These are phyloP conservation scores for Torymus texanus DNA, from an alignment of 2,888 invertebrate species.

Conservation along the genomic window DNA sequence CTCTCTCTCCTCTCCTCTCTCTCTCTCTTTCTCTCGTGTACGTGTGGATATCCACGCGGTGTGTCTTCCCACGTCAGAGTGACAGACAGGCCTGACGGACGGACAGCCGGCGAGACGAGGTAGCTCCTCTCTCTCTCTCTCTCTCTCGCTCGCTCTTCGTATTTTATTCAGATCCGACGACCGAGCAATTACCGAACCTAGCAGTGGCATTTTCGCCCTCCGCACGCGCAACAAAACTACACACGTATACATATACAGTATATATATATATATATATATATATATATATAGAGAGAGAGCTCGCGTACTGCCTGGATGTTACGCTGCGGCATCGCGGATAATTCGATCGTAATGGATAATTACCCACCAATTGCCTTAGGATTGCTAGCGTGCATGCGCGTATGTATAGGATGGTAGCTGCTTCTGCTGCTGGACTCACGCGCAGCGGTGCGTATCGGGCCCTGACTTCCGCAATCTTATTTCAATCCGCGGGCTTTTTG, in stretches of 20 bases:
- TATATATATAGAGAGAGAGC: slow-evolving; percentile 43
- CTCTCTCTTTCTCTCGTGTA: slow-evolving; percentile 6
- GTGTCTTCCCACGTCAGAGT: slow-evolving; percentile 75
- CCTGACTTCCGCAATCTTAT: slow-evolving; percentile 61
- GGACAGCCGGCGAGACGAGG: slow-evolving; percentile 66
- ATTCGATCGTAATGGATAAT: slow-evolving; percentile 72
- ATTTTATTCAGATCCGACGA: slow-evolving; percentile 74
- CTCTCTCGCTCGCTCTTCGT: slow-evolving; percentile 66
- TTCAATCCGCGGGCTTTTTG: slow-evolving; percentile 36
- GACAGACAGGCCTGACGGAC: slow-evolving; percentile 73
- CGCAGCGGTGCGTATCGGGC: slow-evolving; percentile 65
- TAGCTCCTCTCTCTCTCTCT: slow-evolving; percentile 40
- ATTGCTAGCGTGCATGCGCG: background rate
- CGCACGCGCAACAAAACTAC: slow-evolving; percentile 5
- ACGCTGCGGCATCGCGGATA: slow-evolving; percentile 63
- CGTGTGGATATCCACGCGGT: slow-evolving; percentile 63
- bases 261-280: slow-evolving; percentile 37
- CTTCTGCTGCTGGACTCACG: slow-evolving; percentile 48
- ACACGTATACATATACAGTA: background rate
- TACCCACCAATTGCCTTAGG: slow-evolving; percentile 63
- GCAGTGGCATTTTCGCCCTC: slow-evolving; percentile 15
- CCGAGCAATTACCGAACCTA: slow-evolving; percentile 72
- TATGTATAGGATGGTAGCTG: too few relatives aligned
- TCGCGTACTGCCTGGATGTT: slow-evolving; percentile 65
- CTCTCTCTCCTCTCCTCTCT: slow-evolving; percentile 49